Conservation (phyloP, 2,888 invertebrate species). For the Scaptomyza flava region DNA sequence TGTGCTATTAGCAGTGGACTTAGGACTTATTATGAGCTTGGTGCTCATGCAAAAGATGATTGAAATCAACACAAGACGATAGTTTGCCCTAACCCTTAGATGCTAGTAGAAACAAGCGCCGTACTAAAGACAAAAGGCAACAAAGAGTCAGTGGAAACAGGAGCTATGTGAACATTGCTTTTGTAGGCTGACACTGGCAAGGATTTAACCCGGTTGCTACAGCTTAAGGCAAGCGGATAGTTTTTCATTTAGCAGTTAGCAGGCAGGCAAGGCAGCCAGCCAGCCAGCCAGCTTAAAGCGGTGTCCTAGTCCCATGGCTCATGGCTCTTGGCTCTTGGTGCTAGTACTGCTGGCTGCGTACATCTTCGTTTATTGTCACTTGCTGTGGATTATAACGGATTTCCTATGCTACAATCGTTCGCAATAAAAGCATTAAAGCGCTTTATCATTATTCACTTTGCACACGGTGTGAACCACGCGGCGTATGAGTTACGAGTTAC, state of each 20-base stretch:
- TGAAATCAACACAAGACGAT: slow-evolving; percentile 47
- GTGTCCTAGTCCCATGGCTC: slow-evolving; percentile 7
- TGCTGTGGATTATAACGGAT: slow-evolving; percentile 80
- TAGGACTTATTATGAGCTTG: slow-evolving; percentile 50
- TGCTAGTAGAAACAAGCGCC: slow-evolving; percentile 1
- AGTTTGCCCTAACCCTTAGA: slow-evolving; percentile 26
- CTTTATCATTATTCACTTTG: slow-evolving; percentile 81
- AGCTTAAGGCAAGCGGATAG: slow-evolving; percentile 60
- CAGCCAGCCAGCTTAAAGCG: background rate
- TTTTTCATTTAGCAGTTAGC: slow-evolving; percentile 59
- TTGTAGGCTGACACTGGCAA: slow-evolving; percentile 50
- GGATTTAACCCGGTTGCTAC: slow-evolving; percentile 44
- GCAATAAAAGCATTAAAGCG: slow-evolving; percentile 81
- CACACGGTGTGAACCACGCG: slow-evolving; percentile 63
- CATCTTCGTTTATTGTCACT: slow-evolving; percentile 77
- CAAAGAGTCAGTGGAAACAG: slow-evolving; percentile 22
- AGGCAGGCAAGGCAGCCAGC: background rate
- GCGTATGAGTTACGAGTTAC: slow-evolving; percentile 55
- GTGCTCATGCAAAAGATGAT: slow-evolving; percentile 53
- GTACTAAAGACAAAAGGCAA: slow-evolving; percentile 29
- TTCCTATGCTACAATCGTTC: slow-evolving; percentile 74
- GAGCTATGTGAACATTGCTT: slow-evolving; percentile 5
- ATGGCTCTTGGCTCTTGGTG: slow-evolving; percentile 3
- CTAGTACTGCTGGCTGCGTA: slow-evolving; percentile 28
- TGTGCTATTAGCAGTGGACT: slow-evolving; percentile 39